Percentiles rank a stretch among this genome's conserved stretches.
These are phyloP conservation scores for Hyaena hyaena DNA, from an alignment of 2,113 vertebrate genomes.

Conservation along the genomic window DNA sequence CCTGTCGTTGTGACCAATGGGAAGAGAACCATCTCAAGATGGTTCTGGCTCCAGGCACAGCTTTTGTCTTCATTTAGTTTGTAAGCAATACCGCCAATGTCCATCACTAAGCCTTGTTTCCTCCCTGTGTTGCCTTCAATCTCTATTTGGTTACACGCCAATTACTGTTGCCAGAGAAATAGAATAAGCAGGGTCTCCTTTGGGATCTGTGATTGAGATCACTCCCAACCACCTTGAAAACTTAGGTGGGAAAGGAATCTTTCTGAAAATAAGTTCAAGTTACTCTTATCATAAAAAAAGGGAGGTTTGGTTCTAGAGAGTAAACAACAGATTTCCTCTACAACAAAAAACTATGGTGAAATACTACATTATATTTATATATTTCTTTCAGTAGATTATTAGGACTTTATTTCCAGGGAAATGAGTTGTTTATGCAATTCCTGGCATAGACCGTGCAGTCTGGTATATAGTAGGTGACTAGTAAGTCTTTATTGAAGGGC, in stretches of 20 bases:
- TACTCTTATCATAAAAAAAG: background rate
- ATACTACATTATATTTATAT: background rate
- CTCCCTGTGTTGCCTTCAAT: background rate
- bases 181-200: background rate
- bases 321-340: background rate
- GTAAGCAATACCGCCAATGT: background rate
- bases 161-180: background rate
- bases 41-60: background rate
- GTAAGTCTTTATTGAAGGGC: background rate
- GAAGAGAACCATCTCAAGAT: background rate
- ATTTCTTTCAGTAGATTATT: background rate
- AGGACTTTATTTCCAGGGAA: background rate
- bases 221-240: background rate
- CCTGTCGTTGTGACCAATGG: background rate
- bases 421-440: background rate
- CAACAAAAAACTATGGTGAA: background rate
- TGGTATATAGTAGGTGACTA: background rate
- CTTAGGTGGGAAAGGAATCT: background rate
- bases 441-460: background rate
- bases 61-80: background rate
- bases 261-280: background rate
- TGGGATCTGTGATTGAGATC: background rate
- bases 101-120: background rate
- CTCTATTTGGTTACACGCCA: background rate
- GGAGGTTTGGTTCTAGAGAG: too few species aligned